A percentile compares a stretch with the other conserved stretches of the same genome.
Evolutionary conservation across 2,888 invertebrate genomes (phyloP).

Genomic region (Drosophila prostipennis): DNA sequence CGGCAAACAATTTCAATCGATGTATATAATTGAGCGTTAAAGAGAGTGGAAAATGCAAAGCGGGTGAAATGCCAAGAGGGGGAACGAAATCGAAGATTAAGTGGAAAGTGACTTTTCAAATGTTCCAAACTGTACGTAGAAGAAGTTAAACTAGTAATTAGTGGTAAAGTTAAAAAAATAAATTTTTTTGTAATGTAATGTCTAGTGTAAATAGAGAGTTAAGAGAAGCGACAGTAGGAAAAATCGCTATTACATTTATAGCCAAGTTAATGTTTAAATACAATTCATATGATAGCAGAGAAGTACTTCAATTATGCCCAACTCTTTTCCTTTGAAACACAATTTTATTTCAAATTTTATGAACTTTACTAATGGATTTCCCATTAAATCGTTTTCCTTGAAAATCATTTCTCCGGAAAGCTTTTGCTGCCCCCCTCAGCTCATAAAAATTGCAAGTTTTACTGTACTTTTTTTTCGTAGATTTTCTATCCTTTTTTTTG

Average conservation of each 20-base stretch:
- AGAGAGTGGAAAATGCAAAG: constrained; percentile 32
- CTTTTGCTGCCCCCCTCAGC: background rate
- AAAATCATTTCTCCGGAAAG: constrained; percentile 8
- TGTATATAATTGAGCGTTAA: constrained; percentile 55
- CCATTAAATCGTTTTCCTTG: constrained; percentile 6
- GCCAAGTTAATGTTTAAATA: too few relatives aligned
- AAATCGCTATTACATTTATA: too few relatives aligned
- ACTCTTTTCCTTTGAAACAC: background rate
- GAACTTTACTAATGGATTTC: constrained; percentile 8
- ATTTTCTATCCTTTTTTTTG: constrained; percentile 9
- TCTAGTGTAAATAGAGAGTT: too few relatives aligned
- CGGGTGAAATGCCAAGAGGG: constrained; percentile 12
- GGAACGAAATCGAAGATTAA: background rate
- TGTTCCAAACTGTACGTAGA: constrained; percentile 21
- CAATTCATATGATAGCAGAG: background rate
- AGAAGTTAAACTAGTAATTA: background rate
- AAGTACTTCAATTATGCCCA: background rate
- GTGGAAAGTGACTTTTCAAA: constrained; percentile 13
- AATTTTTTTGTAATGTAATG: too few relatives aligned
- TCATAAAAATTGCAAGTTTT: constrained; percentile 45
- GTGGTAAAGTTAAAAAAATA: background rate
- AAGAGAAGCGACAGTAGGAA: too few relatives aligned
- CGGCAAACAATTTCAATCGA: constrained; percentile 59
- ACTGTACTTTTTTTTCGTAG: constrained; percentile 62
- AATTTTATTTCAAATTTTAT: background rate